Evolutionary conservation across 2,888 invertebrate species (phyloP), one percentile per base, ranked within the genome.

Genomic region (Vanessa cardui): DNA sequence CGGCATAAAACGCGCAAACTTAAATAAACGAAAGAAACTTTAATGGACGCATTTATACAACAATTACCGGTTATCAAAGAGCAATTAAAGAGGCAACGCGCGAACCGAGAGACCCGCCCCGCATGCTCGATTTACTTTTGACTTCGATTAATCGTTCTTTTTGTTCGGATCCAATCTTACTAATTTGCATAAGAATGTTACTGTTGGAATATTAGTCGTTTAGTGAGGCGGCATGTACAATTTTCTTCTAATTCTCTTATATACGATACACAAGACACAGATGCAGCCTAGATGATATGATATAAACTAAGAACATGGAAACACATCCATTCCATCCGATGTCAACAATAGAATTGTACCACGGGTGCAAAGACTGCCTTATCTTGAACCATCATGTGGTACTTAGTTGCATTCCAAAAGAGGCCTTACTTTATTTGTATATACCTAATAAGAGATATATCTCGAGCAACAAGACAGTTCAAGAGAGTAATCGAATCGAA

Each of bases 151-250:
- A 88, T 86, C 81, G 83, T 82, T 80, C 85, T 75, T 90, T 89
- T 88, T 88, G 85, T 87, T 86, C 80, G 73, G 75, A 78, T 83
- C 80, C 86, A 85, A 84, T 87, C 83, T 83, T 76, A 77, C 77
- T 79, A 80, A 89, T 89, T 88, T 88, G 86, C 88, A 89, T 89
- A 88, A 84, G 83, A 88, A 88, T 88, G 85, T 85, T 72, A 73
- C 70, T 69, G 72, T 72, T 72, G 49, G 70, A 69, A 72, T 69
- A 73, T 69, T 73, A 67, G 70, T 63, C 58, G 52, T 54, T 63
- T 70, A 70, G 68, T 68, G 71, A 59, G 70, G 69, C 67, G 64
- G 71, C 47, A 63, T 68, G 70, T 72, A 68, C 72, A 60, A 70
- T 72, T 72, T 65, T 70, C 72, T 70, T 67, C 67, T 67, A 62